A percentile compares a stretch with the other conserved stretches of the same genome.
These are phyloP conservation scores for Haliclona indistincta DNA, from an alignment of 37 sponge, comb jelly and placozoan species.

Conservation along the genomic window DNA sequence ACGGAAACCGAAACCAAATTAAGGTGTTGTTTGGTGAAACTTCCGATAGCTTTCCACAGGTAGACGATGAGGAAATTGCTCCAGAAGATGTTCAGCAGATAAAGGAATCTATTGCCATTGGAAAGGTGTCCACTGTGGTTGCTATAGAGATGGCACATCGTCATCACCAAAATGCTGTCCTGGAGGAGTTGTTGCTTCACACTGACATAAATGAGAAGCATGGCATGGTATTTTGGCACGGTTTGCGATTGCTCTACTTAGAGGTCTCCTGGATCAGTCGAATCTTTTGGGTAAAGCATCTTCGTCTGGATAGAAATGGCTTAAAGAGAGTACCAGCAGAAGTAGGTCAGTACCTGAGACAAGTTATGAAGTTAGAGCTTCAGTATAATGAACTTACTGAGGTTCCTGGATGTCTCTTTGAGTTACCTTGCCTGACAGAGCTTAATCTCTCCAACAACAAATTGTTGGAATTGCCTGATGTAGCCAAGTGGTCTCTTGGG, in stretches of 20 bases:
- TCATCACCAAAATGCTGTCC: neutral
- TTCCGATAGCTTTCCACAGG: neutral
- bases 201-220: neutral
- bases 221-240: neutral
- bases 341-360: neutral
- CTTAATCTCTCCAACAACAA: slow-evolving; percentile 66
- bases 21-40: slow-evolving; percentile 47
- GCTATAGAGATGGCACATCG: slow-evolving; percentile 30
- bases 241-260: neutral
- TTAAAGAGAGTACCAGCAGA: neutral
- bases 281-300: neutral
- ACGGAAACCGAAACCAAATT: slow-evolving; percentile 26
- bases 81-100: slow-evolving; percentile 20
- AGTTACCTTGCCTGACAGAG: slow-evolving; percentile 42
- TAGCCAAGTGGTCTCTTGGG: slow-evolving; percentile 43
- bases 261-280: neutral
- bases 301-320: neutral
- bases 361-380: slow-evolving; percentile 44
- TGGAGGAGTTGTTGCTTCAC: neutral
- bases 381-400: slow-evolving; percentile 45
- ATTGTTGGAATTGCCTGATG: slow-evolving; percentile 48
- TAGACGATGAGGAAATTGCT: slow-evolving; percentile 2
- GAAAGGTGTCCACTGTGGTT: slow-evolving; percentile 46
- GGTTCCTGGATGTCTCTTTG: slow-evolving; percentile 50
- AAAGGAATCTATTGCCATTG: slow-evolving; percentile 24